Evolutionary conservation across 2,888 invertebrate species (phyloP), one percentile per base, ranked within the genome.

Genomic region (Deilephila porcellus): DNA sequence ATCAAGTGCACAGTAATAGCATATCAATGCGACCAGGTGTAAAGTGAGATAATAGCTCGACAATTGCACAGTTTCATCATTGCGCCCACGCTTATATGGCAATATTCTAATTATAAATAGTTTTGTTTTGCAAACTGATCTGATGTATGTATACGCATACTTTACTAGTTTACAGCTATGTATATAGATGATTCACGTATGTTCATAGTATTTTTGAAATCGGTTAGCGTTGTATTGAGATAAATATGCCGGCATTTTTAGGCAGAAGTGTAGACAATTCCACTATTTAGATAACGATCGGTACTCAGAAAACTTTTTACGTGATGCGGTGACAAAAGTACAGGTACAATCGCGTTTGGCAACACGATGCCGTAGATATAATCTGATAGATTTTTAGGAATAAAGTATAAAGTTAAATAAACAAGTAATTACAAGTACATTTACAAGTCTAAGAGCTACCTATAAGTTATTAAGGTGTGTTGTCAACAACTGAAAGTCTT

Each of bases 21-120:
- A 89, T 90, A 89, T 90, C 86, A 85, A 88, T 87, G 86, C 90
- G 81, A 75, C 85, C 91, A 91, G 89, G 90, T 92, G 92, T 88
- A 84, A 84, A 80, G 77, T 76, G 77, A 89, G 91, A 91, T 92
- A 92, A 89, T 87, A 75, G 80, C 25, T 19, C 60, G 70, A 56
- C 52, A 63, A 74, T 74, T 63, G 29, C 56, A 45, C 20, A 63
- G 34, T 62, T 71, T 11, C n/a, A 63, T 67, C 37, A 67, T 67
- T 45, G 11, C 2, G 45, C 14, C 32, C 62, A 37, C 45, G 67
- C 45, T 20, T 67, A 67, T 67, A 67, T 52, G 64, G 52, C 52
- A 52, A 20, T 67, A 5, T 3, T 25, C 25, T 20, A 67, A 29
- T 67, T 14, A 45, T 25, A 52, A 45, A 37, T 37, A 37, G 37